A percentile compares a stretch with the other conserved stretches of the same genome.
Evolutionary conservation across 2,113 vertebrate genomes (phyloP).

Genomic region (Phalacrocorax aristotelis): DNA sequence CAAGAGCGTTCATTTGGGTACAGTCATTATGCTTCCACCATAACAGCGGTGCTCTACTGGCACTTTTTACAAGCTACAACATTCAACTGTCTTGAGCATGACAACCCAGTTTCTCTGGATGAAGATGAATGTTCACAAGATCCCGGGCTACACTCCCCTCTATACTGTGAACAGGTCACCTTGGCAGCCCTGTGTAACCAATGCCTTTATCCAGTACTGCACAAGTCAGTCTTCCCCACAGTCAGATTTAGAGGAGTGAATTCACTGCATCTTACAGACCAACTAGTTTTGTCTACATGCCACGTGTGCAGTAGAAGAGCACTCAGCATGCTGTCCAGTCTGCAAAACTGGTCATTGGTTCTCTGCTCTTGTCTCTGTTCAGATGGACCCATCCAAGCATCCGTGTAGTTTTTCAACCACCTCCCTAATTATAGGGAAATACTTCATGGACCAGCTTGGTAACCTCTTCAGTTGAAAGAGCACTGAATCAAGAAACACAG

Average conservation of each 20-base stretch:
- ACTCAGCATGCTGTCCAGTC: neutral
- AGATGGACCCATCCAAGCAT: neutral
- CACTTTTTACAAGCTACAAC: neutral
- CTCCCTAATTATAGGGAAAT: neutral
- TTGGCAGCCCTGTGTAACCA: neutral
- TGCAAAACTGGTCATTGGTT: neutral
- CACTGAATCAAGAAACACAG: neutral
- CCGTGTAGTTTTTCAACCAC: neutral
- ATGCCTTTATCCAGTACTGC: neutral
- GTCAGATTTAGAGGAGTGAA: neutral
- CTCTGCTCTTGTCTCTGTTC: neutral
- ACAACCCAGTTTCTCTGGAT: neutral
- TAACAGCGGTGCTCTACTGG: neutral
- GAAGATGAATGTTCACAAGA: neutral
- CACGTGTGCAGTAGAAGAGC: accelerated
- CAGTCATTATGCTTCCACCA: neutral
- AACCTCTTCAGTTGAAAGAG: neutral
- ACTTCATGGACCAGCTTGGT: neutral
- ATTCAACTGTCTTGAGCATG: neutral
- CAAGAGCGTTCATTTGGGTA: neutral
- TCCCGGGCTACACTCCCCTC: neutral
- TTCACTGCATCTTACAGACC: neutral
- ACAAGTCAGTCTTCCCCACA: neutral
- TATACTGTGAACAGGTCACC: neutral
- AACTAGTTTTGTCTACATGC: neutral